Base-by-base conservation (phyloP, 2,113 vertebrate species). In the Sphaerodactylus townsendi region DNA sequence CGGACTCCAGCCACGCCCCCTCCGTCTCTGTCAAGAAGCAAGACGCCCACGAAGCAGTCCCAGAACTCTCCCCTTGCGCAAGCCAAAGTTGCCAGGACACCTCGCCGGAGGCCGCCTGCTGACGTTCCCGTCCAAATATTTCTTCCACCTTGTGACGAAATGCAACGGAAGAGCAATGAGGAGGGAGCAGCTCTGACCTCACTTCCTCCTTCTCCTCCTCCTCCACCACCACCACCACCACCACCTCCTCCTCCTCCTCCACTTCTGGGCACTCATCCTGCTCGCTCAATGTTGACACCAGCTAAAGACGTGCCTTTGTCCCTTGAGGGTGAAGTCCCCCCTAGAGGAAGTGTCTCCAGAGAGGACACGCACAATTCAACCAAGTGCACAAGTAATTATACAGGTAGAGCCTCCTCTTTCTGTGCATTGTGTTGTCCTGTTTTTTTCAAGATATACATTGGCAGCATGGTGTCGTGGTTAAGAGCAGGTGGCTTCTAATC, bases 401-500 rank as follows among this genome's bases (percentile, higher is more conserved):
- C 97, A 95, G 98, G 98, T 99, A 96, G 97, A 85, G 53, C 33
- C n/a, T n/a, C 46, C 15, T 19, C 15, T 83, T 76, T 19, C 81
- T 73, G 17, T 14, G 48, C 35, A 3, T n/a, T 4, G 48, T 39
- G 15, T 2, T 48, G 30, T 7, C 8, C 5, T 25, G 5, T 4
- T 39, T 50, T 48, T 30, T 28, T 46, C 25, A 30, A 46, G 25
- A 25, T 28, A 44, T 5, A 25, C 35, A n/a, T n/a, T n/a, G n/a
- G n/a, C n/a, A n/a, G n/a, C n/a, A n/a, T n/a, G n/a, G n/a, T n/a
- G n/a, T n/a, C n/a, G n/a, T n/a, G n/a, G n/a, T n/a, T n/a, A n/a
- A n/a, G n/a, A n/a, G n/a, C n/a, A n/a, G n/a, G n/a, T n/a, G n/a
- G n/a, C n/a, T n/a, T n/a, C n/a, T n/a, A n/a, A n/a, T n/a, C n/a